Conservation (phyloP, 2,113 vertebrate genomes). For the Hepsetus odoe region DNA sequence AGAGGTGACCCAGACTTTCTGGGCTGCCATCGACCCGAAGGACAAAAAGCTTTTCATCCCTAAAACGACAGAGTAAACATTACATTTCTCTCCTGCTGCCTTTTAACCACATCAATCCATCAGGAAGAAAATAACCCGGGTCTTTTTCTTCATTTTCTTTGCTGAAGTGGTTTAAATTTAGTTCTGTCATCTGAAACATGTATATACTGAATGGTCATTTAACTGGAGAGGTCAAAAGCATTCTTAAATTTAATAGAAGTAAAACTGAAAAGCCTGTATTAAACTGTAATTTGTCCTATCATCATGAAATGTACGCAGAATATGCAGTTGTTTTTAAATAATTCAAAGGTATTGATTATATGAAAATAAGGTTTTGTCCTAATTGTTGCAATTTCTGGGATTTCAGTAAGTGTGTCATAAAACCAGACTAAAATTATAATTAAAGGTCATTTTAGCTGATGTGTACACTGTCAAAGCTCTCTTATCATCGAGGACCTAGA, state of each 20-base stretch:
- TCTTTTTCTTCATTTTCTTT: background rate
- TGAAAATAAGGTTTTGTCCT: too few relatives aligned
- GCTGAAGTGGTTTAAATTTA: background rate
- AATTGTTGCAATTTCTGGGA: too few relatives aligned
- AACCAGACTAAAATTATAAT: background rate
- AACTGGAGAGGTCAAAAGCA: too few relatives aligned
- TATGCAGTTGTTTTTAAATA: too few relatives aligned
- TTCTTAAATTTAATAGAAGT: too few relatives aligned
- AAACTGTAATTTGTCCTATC: too few relatives aligned
- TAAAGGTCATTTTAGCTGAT: too few relatives aligned
- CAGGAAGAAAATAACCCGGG: background rate
- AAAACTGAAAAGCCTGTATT: too few relatives aligned
- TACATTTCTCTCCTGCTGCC: background rate
- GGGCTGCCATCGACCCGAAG: constrained; percentile 17
- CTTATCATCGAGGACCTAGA: background rate
- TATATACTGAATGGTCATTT: too few relatives aligned
- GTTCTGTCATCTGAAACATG: background rate
- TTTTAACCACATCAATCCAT: background rate
- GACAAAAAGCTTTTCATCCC: constrained; percentile 29
- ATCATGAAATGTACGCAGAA: too few relatives aligned
- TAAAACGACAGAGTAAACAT: constrained; percentile 25
- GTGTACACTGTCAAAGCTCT: too few relatives aligned
- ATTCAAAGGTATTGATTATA: too few relatives aligned
- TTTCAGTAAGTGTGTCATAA: background rate
- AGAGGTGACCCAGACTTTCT: constrained; percentile 21